Evolutionary conservation across 1,140 invertebrate species (phyloP).

Genomic region (Coboldia fuscipes): DNA sequence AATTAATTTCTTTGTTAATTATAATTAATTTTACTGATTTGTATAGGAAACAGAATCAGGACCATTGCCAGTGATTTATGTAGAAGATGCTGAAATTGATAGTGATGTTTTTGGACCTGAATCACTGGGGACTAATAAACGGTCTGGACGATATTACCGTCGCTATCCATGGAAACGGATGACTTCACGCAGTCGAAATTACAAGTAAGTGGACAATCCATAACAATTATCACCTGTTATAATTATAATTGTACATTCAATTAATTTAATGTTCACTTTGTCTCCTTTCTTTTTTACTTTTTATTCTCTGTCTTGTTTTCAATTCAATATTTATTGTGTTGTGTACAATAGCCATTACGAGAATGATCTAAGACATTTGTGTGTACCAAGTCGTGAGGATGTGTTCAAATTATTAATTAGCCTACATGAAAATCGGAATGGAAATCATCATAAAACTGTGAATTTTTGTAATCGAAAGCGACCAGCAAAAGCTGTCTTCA

Average conservation of each 20-base stretch:
- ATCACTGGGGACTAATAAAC: slow-evolving; percentile 16
- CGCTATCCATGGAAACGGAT: slow-evolving; percentile 37
- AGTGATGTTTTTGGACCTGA: slow-evolving; percentile 5
- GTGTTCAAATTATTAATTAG: slow-evolving; percentile 32
- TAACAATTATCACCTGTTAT: no score
- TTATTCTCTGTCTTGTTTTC: no score
- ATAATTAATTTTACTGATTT: neutral
- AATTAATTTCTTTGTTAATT: neutral
- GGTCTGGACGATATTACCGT: slow-evolving; percentile 29
- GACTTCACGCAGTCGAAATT: slow-evolving; percentile 21
- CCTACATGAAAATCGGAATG: slow-evolving; percentile 31
- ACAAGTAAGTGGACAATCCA: no score
- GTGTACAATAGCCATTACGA: slow-evolving; percentile 25
- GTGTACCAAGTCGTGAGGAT: slow-evolving; percentile 31
- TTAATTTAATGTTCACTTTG: no score
- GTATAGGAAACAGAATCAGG: slow-evolving; percentile 14
- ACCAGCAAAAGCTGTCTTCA: slow-evolving; percentile 30
- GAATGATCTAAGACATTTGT: slow-evolving; percentile 29
- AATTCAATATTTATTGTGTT: no score
- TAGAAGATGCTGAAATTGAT: slow-evolving; percentile 15
- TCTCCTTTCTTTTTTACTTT: no score
- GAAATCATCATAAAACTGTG: slow-evolving; percentile 27
- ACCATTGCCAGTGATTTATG: slow-evolving; percentile 21
- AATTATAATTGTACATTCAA: no score
- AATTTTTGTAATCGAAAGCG: slow-evolving; percentile 36